Conservation (phyloP, 92 coral and sea anemone species). For the Heliopora coerulea region DNA sequence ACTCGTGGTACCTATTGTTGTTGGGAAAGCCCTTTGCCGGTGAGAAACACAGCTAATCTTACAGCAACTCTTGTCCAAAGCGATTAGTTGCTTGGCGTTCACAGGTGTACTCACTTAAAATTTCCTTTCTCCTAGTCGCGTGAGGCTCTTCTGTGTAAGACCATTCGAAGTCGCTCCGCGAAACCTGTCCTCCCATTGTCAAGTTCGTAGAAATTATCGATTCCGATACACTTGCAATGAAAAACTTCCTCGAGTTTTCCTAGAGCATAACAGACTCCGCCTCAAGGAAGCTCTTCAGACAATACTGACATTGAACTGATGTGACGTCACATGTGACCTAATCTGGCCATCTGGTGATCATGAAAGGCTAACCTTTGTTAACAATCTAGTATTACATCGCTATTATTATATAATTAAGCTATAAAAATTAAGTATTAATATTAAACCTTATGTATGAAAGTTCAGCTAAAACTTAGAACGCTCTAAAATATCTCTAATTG, state of each 20-base stretch:
- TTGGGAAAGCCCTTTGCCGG: background rate
- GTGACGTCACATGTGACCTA: conserved; percentile 18
- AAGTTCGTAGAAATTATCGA: background rate
- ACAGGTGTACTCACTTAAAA: conserved; percentile 63
- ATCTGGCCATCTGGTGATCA: background rate
- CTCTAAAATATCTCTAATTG: no score
- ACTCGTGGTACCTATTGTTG: background rate
- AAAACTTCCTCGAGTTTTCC: background rate
- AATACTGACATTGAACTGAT: background rate
- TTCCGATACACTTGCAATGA: background rate
- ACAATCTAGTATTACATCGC: no score
- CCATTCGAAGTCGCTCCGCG: conserved; percentile 94
- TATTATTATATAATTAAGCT: no score
- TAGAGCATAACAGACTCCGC: no score
- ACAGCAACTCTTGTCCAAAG: no score
- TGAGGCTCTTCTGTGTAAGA: conserved; percentile 98
- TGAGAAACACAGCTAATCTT: no score
- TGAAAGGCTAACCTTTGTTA: no score
- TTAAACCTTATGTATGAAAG: no score
- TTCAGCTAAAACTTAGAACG: no score
- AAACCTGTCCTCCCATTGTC: conserved; percentile 94
- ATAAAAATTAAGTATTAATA: no score
- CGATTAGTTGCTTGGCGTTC: background rate
- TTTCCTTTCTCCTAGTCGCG: conserved; percentile 94
- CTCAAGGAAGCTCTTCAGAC: background rate